Conservation (phyloP, 2,888 invertebrate species). For the Xylocampa areola region DNA sequence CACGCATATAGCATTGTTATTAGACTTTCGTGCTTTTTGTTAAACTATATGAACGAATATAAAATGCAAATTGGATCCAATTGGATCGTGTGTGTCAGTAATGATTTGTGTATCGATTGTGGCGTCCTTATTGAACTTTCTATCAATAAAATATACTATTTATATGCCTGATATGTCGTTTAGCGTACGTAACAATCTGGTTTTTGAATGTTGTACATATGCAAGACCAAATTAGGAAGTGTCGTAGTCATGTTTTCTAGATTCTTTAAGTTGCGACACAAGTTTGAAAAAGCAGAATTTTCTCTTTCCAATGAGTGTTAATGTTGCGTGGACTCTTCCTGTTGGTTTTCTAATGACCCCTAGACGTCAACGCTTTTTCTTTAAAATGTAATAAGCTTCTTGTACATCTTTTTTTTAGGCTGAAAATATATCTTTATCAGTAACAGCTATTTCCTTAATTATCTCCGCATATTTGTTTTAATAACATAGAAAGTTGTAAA, state of each 20-base stretch:
- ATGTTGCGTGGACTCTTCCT: constrained; percentile 36
- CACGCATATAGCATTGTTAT: constrained; percentile 37
- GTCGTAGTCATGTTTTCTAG: constrained; percentile 30
- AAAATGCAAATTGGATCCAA: constrained; percentile 50
- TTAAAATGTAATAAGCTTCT: too few species aligned
- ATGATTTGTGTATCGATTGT: constrained; percentile 47
- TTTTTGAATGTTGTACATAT: constrained; percentile 36
- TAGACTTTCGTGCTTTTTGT: constrained; percentile 50
- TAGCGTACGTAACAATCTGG: constrained; percentile 46
- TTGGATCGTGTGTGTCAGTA: constrained; percentile 22
- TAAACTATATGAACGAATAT: constrained; percentile 21
- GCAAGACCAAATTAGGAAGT: constrained; percentile 47
- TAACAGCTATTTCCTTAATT: too few species aligned
- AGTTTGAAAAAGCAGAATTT: constrained; percentile 37
- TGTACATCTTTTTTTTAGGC: too few species aligned
- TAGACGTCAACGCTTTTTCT: constrained; percentile 12
- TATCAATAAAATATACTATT: constrained; percentile 48
- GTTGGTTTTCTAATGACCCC: constrained; percentile 40
- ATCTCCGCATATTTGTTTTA: too few species aligned
- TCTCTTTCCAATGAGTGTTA: constrained; percentile 36
- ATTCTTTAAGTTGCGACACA: constrained; percentile 34
- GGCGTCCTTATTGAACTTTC: constrained; percentile 49
- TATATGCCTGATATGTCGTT: constrained; percentile 40
- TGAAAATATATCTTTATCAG: too few species aligned
- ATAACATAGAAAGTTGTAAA: too few species aligned